A percentile compares a stretch with the other conserved stretches of the same genome.
Evolutionary conservation across 2,797 vertebrate species (phyloP).

Genomic region (Chrosomus eos): DNA sequence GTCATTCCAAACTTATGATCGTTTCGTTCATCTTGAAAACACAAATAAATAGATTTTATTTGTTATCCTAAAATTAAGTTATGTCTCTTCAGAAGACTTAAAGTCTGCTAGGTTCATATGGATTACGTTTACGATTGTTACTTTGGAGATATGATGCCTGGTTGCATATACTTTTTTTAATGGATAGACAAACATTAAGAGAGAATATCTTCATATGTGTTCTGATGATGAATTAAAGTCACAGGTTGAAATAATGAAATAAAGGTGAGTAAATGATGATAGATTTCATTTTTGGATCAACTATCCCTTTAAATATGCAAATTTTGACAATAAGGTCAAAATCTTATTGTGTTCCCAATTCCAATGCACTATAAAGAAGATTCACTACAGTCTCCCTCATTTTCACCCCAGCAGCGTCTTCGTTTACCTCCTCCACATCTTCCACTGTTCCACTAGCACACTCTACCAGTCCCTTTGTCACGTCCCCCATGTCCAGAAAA

Average conservation of each 20-base stretch:
- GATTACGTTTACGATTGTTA: not conserved
- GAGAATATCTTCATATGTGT: not conserved
- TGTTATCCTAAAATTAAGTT: not conserved
- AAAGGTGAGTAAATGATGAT: too few species aligned
- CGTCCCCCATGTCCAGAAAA: slow-evolving; percentile 69
- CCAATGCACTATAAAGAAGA: slow-evolving; percentile 64
- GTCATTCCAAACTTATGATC: too few species aligned
- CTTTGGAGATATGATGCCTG: not conserved
- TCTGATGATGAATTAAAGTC: not conserved
- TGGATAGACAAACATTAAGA: not conserved
- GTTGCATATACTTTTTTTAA: not conserved
- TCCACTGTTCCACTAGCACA: slow-evolving; percentile 32
- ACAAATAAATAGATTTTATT: not conserved
- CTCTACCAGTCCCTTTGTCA: slow-evolving; percentile 61
- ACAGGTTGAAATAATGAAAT: not conserved
- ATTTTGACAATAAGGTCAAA: not conserved
- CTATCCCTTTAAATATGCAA: not conserved
- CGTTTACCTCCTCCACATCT: slow-evolving; percentile 55
- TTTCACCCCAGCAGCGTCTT: slow-evolving; percentile 64
- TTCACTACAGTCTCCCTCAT: slow-evolving; percentile 68
- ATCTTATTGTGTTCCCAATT: slow-evolving; percentile 50
- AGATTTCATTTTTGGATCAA: not conserved
- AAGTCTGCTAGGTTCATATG: not conserved
- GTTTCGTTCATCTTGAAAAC: not conserved
- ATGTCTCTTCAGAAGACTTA: not conserved